Evolutionary conservation across 2,113 vertebrate species (phyloP), one percentile per base, ranked within the genome.

Genomic region (Calcarius ornatus): DNA sequence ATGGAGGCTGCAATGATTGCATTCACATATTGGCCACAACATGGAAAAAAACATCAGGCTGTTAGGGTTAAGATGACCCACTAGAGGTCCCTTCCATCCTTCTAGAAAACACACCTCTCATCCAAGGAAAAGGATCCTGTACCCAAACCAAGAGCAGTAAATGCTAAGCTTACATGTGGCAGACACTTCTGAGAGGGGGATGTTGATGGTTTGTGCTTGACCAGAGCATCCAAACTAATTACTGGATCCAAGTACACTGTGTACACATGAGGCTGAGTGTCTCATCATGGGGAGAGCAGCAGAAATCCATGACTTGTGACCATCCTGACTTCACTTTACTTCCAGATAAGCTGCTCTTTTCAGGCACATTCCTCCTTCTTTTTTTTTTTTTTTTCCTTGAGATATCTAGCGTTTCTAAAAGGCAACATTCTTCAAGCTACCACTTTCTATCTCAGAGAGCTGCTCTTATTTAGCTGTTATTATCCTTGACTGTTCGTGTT

Each of bases 11-110:
- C 31, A 45, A 81, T 64, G 40, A 79, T 75, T 83, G 35, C 80
- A 50, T 68, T 77, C 51, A 73, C 50, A 75, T 66, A 20, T 65
- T 50, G 40, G 47, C 37, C 42, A 88, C 0, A 1, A 68, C 15
- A 95, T 38, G 76, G 87, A 81, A 96, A 88, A 95, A 95, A 95
- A 77, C 80, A 91, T 92, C 70, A 91, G 90, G 86, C 95, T 98
- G 96, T 97, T 96, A 93, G 94, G 94, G 93, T 96, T 92, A 95
- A 71, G 82, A 96, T 96, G 97, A 98, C 97, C 98, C 98, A 97
- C 94, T 96, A 97, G 91, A 95, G 96, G 95, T 97, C 96, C 96
- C 82, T 98, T 97, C 96, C 97, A 97, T 63, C 88, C 95, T 95
- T 90, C 61, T 79, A 21, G 92, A 97, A 94, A 96, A 91, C 9